A percentile compares a stretch with the other conserved stretches of the same genome.
These are phyloP conservation scores for Epizoanthus stellaris DNA, from an alignment of 92 coral and sea anemone genomes.

Conservation along the genomic window DNA sequence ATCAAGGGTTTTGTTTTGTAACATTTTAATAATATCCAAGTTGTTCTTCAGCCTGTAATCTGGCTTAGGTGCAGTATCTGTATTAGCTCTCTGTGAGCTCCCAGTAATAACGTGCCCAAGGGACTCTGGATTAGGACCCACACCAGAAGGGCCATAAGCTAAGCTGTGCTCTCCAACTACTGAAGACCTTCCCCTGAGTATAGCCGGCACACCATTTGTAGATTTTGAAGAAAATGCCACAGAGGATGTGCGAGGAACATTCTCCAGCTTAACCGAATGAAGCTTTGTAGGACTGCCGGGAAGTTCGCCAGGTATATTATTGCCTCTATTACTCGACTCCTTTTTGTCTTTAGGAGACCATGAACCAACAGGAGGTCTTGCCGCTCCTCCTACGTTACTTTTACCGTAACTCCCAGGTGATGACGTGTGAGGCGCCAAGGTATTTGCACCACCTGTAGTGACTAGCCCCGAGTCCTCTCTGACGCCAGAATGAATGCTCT, in stretches of 20 bases:
- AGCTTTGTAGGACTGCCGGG: background rate
- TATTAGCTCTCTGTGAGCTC: background rate
- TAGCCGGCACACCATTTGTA: background rate
- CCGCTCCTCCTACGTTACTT: background rate
- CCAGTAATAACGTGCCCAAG: background rate
- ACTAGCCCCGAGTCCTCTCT: background rate
- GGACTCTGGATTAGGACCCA: background rate
- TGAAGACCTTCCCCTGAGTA: background rate
- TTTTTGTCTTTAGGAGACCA: background rate
- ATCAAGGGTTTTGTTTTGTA: conserved; percentile 61
- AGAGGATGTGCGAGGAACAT: background rate
- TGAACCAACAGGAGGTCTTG: background rate
- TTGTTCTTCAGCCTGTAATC: conserved; percentile 56
- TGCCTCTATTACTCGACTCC: background rate
- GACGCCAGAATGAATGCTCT: background rate
- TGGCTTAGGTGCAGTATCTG: background rate
- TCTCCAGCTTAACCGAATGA: background rate
- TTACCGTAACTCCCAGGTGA: background rate
- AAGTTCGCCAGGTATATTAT: background rate
- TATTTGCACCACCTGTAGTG: too few relatives aligned
- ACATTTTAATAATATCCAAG: conserved; percentile 69
- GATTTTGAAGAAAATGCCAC: background rate
- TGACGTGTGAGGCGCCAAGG: background rate
- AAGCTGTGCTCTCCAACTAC: background rate
- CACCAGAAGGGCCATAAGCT: background rate